phyloP scores from a whole-genome alignment of 2,113 vertebrate genomes.

The Nothoprocta perdicaria region DNA sequence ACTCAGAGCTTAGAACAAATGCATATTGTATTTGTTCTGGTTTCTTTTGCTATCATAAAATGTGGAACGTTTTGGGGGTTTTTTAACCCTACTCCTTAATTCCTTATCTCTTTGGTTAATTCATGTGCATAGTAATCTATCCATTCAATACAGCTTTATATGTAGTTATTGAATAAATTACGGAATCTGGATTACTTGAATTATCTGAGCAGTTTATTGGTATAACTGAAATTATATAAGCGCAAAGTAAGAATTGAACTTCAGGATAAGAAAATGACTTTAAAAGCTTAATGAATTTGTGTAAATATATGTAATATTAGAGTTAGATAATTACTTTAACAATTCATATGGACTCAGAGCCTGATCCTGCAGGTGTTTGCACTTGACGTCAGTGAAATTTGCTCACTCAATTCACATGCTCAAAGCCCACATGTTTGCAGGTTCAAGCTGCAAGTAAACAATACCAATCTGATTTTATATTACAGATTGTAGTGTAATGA shows the following conservation, averaged over 20 bases:
- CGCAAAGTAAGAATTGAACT: neutral
- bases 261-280: neutral
- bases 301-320: neutral
- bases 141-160: neutral
- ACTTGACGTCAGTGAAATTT: conserved; percentile 13
- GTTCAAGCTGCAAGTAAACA: neutral
- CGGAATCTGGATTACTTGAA: neutral
- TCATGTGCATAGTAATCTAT: neutral
- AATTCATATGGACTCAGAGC: neutral
- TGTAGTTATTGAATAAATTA: neutral
- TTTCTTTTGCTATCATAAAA: conserved; percentile 30
- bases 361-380: neutral
- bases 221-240: neutral
- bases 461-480: neutral
- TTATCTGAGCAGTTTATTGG: neutral
- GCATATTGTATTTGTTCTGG: neutral
- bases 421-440: neutral
- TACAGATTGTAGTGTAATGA: neutral
- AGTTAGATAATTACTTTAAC: neutral
- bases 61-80: neutral
- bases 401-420: neutral
- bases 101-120: neutral
- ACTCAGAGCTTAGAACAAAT: conserved; percentile 43
- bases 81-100: neutral
- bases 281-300: neutral